Evolutionary conservation across 2,797 vertebrate species (phyloP), one percentile per base, ranked within the genome.

Genomic region (Cirrhinus mrigala): DNA sequence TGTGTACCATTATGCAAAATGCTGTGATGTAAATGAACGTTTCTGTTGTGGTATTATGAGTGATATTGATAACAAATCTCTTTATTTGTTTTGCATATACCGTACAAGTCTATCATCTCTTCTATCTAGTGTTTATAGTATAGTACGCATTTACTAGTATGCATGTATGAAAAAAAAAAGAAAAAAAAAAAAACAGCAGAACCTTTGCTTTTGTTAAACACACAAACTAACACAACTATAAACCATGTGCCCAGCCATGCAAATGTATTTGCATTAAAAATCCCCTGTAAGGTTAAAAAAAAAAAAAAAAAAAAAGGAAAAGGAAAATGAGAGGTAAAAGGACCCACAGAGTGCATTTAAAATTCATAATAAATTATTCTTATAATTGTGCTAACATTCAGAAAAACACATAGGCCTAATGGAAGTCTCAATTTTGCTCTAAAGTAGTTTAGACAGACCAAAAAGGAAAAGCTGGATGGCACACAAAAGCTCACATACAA

Each of bases 251-350:
- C 50, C 14, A 33, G 44, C 50, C 64, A 69, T 84, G 75, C 75
- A 84, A 84, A 84, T 84, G 24, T 78, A 70, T 84, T 84, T 84
- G 75, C 82, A 60, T 84, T 58, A 44, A 69, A 70, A 78, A 46
- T 44, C 37, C 60, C 74, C 50, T 16, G 3, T 69, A 9, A 40
- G n/a, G 16, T 22, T 27, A 66, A 76, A 27, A 52, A 54, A 54
- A 16, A 50, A 50, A 6, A 16, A 5, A 58, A 10, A 37, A 40
- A 40, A 40, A 4, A 40, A 6, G 4, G 4, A 66, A 11, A 20
- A 46, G 24, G 33, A 27, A 69, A 84, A 84, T 29, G 29, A 56
- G 50, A 27, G n/a, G 33, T 44, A 68, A 66, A 54, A n/a, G n/a
- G 10, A 68, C 29, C 37, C 2, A 2, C 8, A 27, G 48, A 56